Conservation (phyloP, 1,140 invertebrate genomes). For the Aphis gossypii region DNA sequence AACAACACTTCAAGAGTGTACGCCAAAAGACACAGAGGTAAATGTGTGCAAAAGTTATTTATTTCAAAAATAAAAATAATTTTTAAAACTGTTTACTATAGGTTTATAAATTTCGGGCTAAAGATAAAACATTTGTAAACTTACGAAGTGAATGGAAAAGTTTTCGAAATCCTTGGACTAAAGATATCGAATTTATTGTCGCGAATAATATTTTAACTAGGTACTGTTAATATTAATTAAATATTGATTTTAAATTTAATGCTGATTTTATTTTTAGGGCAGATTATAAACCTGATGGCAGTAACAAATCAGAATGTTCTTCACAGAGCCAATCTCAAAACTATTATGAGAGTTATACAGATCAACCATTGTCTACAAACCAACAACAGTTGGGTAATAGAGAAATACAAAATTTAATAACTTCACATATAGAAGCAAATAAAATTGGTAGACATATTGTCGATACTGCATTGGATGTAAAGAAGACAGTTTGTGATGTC, state of each 20-base stretch:
- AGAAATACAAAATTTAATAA: slow-evolving; percentile 75
- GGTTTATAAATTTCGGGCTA: slow-evolving; percentile 81
- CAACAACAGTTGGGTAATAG: slow-evolving; percentile 48
- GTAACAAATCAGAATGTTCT: slow-evolving; percentile 64
- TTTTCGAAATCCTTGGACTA: slow-evolving; percentile 91
- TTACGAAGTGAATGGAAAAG: slow-evolving; percentile 85
- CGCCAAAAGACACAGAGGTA: slow-evolving; percentile 46
- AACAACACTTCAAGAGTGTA: slow-evolving; percentile 71
- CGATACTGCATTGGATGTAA: slow-evolving; percentile 73
- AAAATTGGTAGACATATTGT: slow-evolving; percentile 82
- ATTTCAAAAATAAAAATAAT: background rate
- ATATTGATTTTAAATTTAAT: background rate
- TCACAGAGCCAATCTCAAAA: slow-evolving; percentile 61
- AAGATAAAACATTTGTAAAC: slow-evolving; percentile 76
- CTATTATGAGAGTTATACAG: slow-evolving; percentile 67
- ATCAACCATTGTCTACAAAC: slow-evolving; percentile 45
- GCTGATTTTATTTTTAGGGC: slow-evolving; percentile 64
- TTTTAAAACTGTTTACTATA: slow-evolving; percentile 60
- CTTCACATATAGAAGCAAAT: slow-evolving; percentile 77
- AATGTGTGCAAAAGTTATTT: background rate
- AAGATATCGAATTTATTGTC: slow-evolving; percentile 87
- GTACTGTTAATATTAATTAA: slow-evolving; percentile 62
- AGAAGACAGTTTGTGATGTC: slow-evolving; percentile 64
- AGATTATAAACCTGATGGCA: slow-evolving; percentile 67
- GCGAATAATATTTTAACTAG: slow-evolving; percentile 81